phyloP scores from a whole-genome alignment of 2,888 invertebrate species.

The Shargacucullia verbasci region DNA sequence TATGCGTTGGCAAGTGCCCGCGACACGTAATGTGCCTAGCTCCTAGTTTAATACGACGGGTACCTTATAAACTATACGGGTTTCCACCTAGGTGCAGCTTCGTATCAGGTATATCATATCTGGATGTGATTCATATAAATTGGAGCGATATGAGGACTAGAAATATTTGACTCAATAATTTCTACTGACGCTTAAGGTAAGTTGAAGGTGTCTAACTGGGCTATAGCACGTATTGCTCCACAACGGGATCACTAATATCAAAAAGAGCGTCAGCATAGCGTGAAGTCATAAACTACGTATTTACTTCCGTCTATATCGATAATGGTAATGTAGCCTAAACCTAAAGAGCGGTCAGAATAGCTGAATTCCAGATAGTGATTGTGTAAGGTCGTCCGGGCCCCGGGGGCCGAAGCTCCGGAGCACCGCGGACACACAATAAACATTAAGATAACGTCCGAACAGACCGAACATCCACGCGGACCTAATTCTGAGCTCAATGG shows the following conservation, averaged over 20 bases:
- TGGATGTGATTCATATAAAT: conserved; percentile 33
- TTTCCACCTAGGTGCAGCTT: conserved; percentile 31
- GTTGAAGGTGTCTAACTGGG: too few species aligned
- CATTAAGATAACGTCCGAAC: conserved; percentile 40
- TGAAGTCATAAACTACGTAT: neutral
- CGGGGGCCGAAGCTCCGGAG: conserved; percentile 3
- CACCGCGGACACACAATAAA: conserved; percentile 17
- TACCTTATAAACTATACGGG: conserved; percentile 33
- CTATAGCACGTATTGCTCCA: too few species aligned
- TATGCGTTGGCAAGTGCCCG: conserved; percentile 33
- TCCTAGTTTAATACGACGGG: conserved; percentile 35
- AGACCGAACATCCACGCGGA: conserved; percentile 18
- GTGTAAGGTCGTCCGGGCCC: conserved; percentile 7
- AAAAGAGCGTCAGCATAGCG: neutral
- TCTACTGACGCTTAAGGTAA: conserved; percentile 2
- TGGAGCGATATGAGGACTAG: conserved; percentile 9
- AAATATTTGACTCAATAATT: conserved; percentile 15
- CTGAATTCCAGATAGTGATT: conserved; percentile 8
- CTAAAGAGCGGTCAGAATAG: conserved; percentile 1
- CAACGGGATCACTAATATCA: neutral
- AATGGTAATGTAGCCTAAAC: conserved; percentile 8
- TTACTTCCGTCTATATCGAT: neutral
- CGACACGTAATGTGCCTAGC: conserved; percentile 28
- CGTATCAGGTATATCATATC: conserved; percentile 32
- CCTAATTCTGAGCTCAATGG: conserved; percentile 37